Percentiles rank a stretch among this genome's conserved stretches.
Evolutionary conservation across 2,797 vertebrate genomes (phyloP).

Genomic region (Onychomys torridus): DNA sequence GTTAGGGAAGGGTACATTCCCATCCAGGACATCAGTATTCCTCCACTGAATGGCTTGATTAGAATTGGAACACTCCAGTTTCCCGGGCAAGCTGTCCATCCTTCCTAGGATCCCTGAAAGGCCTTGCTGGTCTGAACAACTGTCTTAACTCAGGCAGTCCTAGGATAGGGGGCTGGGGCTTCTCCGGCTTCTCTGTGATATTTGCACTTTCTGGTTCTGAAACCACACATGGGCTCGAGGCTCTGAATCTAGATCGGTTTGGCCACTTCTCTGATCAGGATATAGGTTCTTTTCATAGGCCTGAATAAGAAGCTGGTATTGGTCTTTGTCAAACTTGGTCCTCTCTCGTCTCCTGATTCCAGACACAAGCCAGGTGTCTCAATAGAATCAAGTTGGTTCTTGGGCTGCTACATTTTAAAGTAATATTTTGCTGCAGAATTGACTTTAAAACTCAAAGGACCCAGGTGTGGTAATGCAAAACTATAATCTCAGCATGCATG

Average conservation of each 20-base stretch:
- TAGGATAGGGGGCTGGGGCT: background rate
- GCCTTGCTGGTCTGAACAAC: background rate
- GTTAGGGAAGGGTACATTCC: background rate
- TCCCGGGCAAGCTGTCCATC: background rate
- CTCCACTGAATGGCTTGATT: background rate
- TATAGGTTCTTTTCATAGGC: background rate
- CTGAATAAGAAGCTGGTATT: background rate
- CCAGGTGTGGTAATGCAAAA: background rate
- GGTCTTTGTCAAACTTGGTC: background rate
- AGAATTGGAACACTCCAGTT: background rate
- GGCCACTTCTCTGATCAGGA: background rate
- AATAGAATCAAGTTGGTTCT: background rate
- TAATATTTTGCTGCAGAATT: constrained; percentile 24
- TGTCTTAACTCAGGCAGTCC: background rate
- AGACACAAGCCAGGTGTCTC: no score
- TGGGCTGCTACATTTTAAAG: constrained; percentile 31
- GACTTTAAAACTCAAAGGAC: constrained; percentile 38
- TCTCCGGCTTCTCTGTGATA: background rate
- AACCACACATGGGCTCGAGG: background rate
- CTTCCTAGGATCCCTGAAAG: background rate
- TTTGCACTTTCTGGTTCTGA: background rate
- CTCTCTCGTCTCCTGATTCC: background rate
- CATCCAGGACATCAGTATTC: background rate
- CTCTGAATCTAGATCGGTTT: background rate
- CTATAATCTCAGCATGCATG: background rate